Evolutionary conservation across 2,113 vertebrate species (phyloP).

Genomic region (Myiozetetes cayanensis): DNA sequence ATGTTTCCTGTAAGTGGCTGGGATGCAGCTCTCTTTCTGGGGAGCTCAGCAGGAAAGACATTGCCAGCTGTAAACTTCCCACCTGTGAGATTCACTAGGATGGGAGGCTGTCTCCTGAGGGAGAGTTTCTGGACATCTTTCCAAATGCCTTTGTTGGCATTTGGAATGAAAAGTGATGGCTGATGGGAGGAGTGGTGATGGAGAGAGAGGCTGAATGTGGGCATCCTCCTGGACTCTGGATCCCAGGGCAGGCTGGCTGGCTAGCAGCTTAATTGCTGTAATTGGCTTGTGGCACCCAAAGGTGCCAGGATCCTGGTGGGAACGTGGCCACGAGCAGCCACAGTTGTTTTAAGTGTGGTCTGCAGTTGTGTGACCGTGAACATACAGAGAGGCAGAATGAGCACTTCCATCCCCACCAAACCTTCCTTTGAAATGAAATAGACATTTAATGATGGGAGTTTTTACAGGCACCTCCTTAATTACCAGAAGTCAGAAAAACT

Average conservation of each 20-base stretch:
- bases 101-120: not conserved
- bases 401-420: not conserved
- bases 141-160: not conserved
- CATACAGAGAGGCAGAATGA: not conserved
- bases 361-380: not conserved
- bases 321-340: fast-evolving
- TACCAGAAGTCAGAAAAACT: not conserved
- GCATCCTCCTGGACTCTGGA: not conserved
- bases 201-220: not conserved
- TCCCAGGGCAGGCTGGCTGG: not conserved
- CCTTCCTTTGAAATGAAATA: not conserved
- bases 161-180: not conserved
- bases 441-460: not conserved
- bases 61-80: not conserved
- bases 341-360: not conserved
- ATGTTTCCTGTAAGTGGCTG: fast-evolving
- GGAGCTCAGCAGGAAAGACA: not conserved
- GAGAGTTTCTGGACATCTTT: not conserved
- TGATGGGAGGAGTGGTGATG: not conserved
- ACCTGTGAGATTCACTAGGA: not conserved
- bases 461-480: not conserved
- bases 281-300: not conserved
- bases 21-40: not conserved
- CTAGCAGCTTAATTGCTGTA: not conserved
- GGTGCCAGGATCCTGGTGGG: not conserved